phyloP scores from a whole-genome alignment of 2,113 vertebrate species.

The Nestor notabilis region DNA sequence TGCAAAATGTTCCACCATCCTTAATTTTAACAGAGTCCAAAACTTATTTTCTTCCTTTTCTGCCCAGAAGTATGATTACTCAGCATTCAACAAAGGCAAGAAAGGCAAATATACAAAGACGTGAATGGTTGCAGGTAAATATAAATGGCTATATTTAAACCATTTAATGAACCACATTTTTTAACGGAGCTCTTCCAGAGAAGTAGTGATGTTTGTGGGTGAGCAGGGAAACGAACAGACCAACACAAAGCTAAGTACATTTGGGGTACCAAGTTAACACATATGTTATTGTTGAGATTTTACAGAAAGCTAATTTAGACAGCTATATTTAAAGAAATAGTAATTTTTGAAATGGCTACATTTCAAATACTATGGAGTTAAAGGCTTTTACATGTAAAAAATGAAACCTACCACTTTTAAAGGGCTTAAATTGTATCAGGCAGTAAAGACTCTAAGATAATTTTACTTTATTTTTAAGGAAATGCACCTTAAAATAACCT shows the following conservation, averaged over 20 bases:
- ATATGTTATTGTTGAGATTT: background rate
- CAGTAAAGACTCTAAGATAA: background rate
- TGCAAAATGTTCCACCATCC: conserved; percentile 45
- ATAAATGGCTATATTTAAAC: background rate
- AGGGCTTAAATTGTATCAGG: background rate
- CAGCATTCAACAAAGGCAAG: background rate
- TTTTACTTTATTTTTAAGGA: background rate
- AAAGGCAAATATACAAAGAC: background rate
- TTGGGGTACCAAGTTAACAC: background rate
- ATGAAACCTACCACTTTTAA: background rate
- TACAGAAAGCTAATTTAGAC: background rate
- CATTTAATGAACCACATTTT: background rate
- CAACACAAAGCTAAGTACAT: background rate
- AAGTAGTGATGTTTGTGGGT: background rate
- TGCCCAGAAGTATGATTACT: background rate
- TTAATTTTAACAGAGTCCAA: background rate
- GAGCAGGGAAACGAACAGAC: background rate
- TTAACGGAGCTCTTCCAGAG: background rate
- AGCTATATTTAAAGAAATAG: background rate
- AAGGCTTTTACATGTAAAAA: background rate
- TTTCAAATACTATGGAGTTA: background rate
- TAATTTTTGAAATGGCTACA: background rate
- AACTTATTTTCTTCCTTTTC: background rate
- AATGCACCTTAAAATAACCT: background rate
- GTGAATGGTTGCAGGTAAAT: background rate